phyloP scores from a whole-genome alignment of 1,140 invertebrate genomes.

The Phocides pigmalion region DNA sequence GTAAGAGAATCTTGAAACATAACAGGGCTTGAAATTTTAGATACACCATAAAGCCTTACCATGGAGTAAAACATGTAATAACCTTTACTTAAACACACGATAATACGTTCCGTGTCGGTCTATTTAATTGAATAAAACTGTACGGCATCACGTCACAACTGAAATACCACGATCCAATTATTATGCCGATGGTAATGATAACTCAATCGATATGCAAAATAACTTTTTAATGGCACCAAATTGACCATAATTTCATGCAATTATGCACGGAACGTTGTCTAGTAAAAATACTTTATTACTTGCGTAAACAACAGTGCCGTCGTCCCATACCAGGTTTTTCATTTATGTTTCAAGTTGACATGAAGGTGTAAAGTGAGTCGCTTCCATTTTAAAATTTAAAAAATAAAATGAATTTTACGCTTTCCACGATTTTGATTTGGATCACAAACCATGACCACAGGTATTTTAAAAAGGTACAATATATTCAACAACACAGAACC shows the following conservation, averaged over 20 bases:
- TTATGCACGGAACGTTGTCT: background rate
- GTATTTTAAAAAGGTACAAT: too few species aligned
- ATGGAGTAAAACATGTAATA: too few species aligned
- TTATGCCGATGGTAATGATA: background rate
- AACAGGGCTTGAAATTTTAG: too few species aligned
- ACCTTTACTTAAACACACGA: constrained; percentile 6
- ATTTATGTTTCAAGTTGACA: background rate
- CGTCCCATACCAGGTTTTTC: background rate
- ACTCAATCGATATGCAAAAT: constrained; percentile 20
- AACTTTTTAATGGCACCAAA: constrained; percentile 2
- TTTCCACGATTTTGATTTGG: too few species aligned
- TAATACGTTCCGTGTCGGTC: constrained; percentile 6
- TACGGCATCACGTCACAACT: background rate
- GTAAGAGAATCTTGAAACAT: too few species aligned
- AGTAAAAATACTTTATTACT: background rate
- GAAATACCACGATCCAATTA: constrained; percentile 22
- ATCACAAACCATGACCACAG: too few species aligned
- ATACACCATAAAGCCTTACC: too few species aligned
- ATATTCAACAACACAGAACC: too few species aligned
- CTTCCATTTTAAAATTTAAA: too few species aligned
- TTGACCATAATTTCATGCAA: background rate
- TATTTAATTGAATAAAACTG: background rate
- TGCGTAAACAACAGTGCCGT: background rate
- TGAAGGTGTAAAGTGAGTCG: too few species aligned
- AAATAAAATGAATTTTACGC: too few species aligned